A percentile compares a stretch with the other conserved stretches of the same genome.
These are phyloP conservation scores for Eulemur mongoz DNA, from an alignment of 2,797 vertebrate genomes.

Conservation along the genomic window DNA sequence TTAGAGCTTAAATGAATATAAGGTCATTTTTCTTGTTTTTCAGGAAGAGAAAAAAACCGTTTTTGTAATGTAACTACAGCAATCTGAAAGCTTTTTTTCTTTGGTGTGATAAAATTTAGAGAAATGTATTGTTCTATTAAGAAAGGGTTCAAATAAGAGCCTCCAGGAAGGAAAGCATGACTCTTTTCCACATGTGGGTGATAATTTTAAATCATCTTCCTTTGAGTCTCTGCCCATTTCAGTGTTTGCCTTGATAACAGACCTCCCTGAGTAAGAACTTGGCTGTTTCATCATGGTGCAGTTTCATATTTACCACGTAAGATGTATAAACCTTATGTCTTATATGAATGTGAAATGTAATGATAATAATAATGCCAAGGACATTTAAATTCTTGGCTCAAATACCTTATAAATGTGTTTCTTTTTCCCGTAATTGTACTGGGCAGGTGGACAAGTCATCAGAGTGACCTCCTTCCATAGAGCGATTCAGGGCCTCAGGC, in stretches of 20 bases:
- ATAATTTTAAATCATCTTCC: slow-evolving; percentile 61
- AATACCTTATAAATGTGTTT: not conserved
- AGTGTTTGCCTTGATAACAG: slow-evolving; percentile 42
- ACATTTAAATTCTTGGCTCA: slow-evolving; percentile 40
- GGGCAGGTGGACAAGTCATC: not conserved
- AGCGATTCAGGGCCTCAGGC: not conserved
- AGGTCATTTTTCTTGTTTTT: slow-evolving; percentile 29
- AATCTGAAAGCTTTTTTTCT: slow-evolving; percentile 20
- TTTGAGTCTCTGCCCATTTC: slow-evolving; percentile 12
- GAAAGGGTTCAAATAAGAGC: slow-evolving; percentile 15
- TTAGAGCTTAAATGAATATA: not conserved
- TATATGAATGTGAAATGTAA: not conserved
- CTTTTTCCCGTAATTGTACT: not conserved
- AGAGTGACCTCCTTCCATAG: not conserved
- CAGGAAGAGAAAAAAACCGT: not conserved
- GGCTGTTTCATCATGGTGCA: not conserved
- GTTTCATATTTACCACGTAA: slow-evolving; percentile 49
- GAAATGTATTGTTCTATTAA: slow-evolving; percentile 35
- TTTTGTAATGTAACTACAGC: not conserved
- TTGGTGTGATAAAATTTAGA: slow-evolving; percentile 47
- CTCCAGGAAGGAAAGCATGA: not conserved
- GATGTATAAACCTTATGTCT: slow-evolving; percentile 17
- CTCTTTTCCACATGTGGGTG: not conserved
- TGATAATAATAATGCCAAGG: not conserved
- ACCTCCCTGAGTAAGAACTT: slow-evolving; percentile 64